These are phyloP conservation scores for Drosophila engyochracea DNA, from an alignment of 2,888 invertebrate species.

Conservation along the genomic window DNA sequence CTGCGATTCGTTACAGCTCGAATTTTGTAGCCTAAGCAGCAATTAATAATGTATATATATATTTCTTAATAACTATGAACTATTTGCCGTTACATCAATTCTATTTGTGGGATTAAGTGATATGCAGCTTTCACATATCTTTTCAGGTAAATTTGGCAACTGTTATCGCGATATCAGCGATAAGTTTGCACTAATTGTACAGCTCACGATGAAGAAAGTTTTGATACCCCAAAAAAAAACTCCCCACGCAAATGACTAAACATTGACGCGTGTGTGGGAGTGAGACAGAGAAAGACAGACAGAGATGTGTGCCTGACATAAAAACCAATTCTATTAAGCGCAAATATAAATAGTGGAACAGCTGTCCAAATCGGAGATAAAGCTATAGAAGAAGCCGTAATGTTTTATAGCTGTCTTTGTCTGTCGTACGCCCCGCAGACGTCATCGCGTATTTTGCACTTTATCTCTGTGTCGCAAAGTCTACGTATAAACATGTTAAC, in stretches of 20 bases:
- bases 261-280: constrained; percentile 39
- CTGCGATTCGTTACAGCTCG: not conserved
- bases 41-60: not conserved
- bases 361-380: constrained; percentile 59
- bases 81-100: not conserved
- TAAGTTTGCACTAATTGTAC: constrained; percentile 50
- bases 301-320: constrained; percentile 7
- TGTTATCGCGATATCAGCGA: constrained; percentile 46
- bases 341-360: constrained; percentile 52
- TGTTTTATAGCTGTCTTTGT: constrained; percentile 22
- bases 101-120: not conserved
- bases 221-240: constrained; percentile 30
- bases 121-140: constrained; percentile 8
- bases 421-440: constrained; percentile 31
- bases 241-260: constrained; percentile 35
- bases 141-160: not conserved
- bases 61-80: not conserved
- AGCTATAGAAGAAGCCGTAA: constrained; percentile 33
- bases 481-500: not conserved
- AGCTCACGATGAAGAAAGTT: constrained; percentile 58
- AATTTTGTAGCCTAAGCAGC: not conserved
- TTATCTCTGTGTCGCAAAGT: not conserved
- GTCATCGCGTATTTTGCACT: constrained; percentile 46
- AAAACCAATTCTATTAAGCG: constrained; percentile 27
- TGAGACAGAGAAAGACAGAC: not conserved